These are phyloP conservation scores for Pedicia rivosa DNA, from an alignment of 2,888 invertebrate genomes.

Conservation along the genomic window DNA sequence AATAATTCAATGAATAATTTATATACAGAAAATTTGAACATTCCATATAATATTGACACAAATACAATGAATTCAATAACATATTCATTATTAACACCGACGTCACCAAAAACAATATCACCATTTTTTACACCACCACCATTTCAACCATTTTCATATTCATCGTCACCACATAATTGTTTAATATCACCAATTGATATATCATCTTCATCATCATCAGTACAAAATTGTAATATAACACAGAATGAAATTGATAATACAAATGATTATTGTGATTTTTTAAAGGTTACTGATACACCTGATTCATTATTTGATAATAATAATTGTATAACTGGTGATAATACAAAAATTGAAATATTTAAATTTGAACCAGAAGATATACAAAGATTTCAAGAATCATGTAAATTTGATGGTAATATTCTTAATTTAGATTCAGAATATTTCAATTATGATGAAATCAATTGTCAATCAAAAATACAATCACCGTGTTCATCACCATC, in stretches of 20 bases:
- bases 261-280: slow-evolving; percentile 9
- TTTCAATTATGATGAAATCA: slow-evolving; percentile 31
- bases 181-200: slow-evolving; percentile 9
- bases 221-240: slow-evolving; percentile 2
- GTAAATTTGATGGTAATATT: slow-evolving; percentile 4
- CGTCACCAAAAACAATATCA: slow-evolving; percentile 11
- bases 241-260: slow-evolving; percentile 3
- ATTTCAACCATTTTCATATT: slow-evolving; percentile 8
- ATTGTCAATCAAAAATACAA: slow-evolving; percentile 32
- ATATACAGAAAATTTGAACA: slow-evolving; percentile 10
- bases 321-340: not conserved
- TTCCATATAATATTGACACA: slow-evolving; percentile 9
- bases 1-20: not conserved
- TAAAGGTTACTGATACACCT: slow-evolving; percentile 23
- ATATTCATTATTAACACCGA: slow-evolving; percentile 13
- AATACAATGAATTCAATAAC: slow-evolving; percentile 6
- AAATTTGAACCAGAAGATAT: slow-evolving; percentile 32
- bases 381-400: slow-evolving; percentile 21
- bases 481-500: slow-evolving; percentile 31
- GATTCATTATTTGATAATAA: slow-evolving; percentile 25
- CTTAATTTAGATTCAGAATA: slow-evolving; percentile 27
- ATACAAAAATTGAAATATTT: slow-evolving; percentile 22
- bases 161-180: slow-evolving; percentile 7
- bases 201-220: too few relatives aligned
- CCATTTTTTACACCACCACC: slow-evolving; percentile 12